These are phyloP conservation scores for Ceratina japonica DNA, from an alignment of 1,140 invertebrate genomes.

Conservation along the genomic window DNA sequence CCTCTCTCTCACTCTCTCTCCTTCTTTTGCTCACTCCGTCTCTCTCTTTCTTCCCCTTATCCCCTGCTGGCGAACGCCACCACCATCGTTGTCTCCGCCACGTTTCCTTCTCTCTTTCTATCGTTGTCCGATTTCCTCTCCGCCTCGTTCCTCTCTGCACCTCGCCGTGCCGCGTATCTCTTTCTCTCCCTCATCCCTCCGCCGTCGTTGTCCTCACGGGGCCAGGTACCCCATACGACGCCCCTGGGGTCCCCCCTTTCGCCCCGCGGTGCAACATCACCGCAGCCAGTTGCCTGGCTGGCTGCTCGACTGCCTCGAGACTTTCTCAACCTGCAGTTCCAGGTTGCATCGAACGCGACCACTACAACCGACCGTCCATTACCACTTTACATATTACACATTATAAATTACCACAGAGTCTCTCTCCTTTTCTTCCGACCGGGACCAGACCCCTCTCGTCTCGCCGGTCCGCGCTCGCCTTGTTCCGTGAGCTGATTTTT, in stretches of 20 bases:
- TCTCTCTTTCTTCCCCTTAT: constrained; percentile 31
- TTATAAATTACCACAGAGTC: constrained; percentile 67
- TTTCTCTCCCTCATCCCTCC: constrained; percentile 41
- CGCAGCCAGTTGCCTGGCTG: constrained; percentile 54
- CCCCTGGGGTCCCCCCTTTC: constrained; percentile 55
- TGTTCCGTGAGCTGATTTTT: constrained; percentile 25
- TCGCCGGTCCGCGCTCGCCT: neutral
- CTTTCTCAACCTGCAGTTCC: constrained; percentile 61
- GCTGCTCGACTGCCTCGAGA: constrained; percentile 51
- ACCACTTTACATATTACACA: constrained; percentile 73
- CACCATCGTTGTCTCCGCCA: neutral
- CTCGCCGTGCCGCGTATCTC: constrained; percentile 15
- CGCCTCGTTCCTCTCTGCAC: constrained; percentile 43
- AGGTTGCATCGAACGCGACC: constrained; percentile 60
- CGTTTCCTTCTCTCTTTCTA: neutral
- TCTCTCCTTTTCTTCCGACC: constrained; percentile 12
- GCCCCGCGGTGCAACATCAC: constrained; percentile 60
- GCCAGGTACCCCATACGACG: constrained; percentile 60
- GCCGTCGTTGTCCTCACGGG: constrained; percentile 42
- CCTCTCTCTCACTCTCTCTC: constrained; percentile 10
- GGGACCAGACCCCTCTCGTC: neutral
- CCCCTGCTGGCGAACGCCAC: neutral
- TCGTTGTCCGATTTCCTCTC: constrained; percentile 35
- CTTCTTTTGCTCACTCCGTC: constrained; percentile 26
- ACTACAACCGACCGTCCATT: constrained; percentile 66